A percentile compares a stretch with the other conserved stretches of the same genome.
phyloP scores from a whole-genome alignment of 2,888 invertebrate genomes.

The Drosophila demipolita region DNA sequence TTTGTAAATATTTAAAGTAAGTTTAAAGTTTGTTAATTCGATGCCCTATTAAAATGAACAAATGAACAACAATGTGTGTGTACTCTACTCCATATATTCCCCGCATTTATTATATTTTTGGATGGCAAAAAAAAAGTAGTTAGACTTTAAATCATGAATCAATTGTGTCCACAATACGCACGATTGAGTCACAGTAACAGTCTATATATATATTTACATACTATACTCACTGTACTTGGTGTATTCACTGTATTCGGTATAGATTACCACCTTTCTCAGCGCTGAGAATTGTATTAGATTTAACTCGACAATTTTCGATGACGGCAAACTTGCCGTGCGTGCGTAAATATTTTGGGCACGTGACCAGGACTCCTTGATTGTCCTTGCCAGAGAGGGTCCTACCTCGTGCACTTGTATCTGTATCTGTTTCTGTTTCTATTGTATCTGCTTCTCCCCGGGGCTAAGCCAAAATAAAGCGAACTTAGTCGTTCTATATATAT shows the following conservation, averaged over 20 bases:
- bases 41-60: too few relatives aligned
- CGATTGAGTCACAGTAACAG: background rate
- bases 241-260: background rate
- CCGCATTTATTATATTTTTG: background rate
- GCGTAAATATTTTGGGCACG: conserved; percentile 53
- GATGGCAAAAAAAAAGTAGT: background rate
- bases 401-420: background rate
- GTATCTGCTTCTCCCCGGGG: background rate
- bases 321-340: conserved; percentile 38
- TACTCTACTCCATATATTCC: background rate
- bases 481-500: background rate
- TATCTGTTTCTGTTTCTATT: background rate
- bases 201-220: conserved; percentile 7
- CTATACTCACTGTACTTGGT: background rate
- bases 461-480: background rate
- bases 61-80: background rate
- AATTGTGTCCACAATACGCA: conserved; percentile 36
- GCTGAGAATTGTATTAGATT: conserved; percentile 9
- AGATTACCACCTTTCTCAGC: conserved; percentile 8
- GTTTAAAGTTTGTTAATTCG: background rate
- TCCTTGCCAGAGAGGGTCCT: background rate
- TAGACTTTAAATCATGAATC: conserved; percentile 10
- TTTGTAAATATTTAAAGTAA: background rate
- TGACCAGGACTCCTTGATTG: conserved; percentile 45
- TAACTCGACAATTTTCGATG: conserved; percentile 7